Base-by-base conservation (phyloP, 2,113 vertebrate genomes). In the Casuarius casuarius region DNA sequence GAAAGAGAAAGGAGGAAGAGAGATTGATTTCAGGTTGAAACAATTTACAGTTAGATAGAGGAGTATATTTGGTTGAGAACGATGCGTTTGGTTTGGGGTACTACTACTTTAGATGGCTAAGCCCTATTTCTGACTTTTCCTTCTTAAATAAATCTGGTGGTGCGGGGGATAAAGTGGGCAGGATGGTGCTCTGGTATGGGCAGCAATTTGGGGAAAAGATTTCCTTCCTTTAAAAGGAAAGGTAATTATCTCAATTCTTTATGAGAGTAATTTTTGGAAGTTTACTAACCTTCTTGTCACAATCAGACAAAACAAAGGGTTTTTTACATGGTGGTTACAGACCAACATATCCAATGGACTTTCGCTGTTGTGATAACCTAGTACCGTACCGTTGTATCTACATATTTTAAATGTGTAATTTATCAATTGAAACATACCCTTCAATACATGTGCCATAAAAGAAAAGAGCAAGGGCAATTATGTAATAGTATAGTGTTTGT, bases 401-500 rank as follows among this genome's bases (percentile, higher is more conserved):
- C 93, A 94, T 97, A 92, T 98, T 97, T 97, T 96, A 88, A 97
- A 97, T 94, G 93, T 97, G 96, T 97, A 95, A 98, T 98, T 98
- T 98, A 97, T 98, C 97, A 95, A 84, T 87, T 72, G 97, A 97
- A 97, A 97, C 96, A 96, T 97, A 96, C 96, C 96, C 97, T 98
- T 92, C 48, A 97, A 95, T 96, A 96, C 93, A 96, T 91, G 95
- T 98, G 97, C 96, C 97, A 96, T 97, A 97, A 96, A 97, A 95
- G 95, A 96, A 97, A 97, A 93, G 96, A 96, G 92, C 70, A 84
- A 93, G 95, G 97, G 97, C 97, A 97, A 98, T 98, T 96, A 97
- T 96, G 97, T 97, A 97, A 98, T 97, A 95, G 97, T 97, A 95
- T 95, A 96, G 97, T 97, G 95, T 96, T 97, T 97, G 97, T 97